Base-by-base conservation (phyloP, 2,797 vertebrate species). In the Pangasius krempfi region DNA sequence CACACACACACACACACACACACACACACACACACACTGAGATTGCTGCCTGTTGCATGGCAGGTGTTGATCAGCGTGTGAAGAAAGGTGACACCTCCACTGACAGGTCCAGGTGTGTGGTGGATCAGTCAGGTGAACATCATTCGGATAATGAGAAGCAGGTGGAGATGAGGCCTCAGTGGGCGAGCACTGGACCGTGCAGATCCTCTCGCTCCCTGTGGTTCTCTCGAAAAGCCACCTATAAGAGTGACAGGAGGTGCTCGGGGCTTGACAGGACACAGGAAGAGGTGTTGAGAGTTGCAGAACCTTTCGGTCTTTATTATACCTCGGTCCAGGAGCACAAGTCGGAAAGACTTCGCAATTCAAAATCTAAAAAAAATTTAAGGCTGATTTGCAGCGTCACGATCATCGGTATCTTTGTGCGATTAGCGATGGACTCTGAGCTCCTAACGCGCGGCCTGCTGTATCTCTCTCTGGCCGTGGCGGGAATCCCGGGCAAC, bases 401-500 rank as follows among this genome's bases (percentile, higher is more conserved):
- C 13, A 8, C 5, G 62, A 33, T 84, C 9, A 30, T 16, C 16
- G 5, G 22, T 44, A 12, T 64, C 25, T 79, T 14, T 25, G n/a
- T 33, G 16, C 62, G n/a, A 73, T 2, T 30, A 93, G 92, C 54
- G 52, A 96, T 96, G 95, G 66, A 91, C 20, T 92, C 93, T 0
- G 93, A 94, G 9, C 33, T 76, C 58, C 66, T 94, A 66, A 75
- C 93, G 18, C 94, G 95, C 1, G 95, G 95, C 47, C 91, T 95
- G 91, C 92, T 96, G 79, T 96, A 94, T 78, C 81, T 96, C 56
- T 95, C 92, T 58, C 94, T 96, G 16, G 92, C 92, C 0, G 72
- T 93, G 85, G 90, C 94, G 20, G 96, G 96, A 13, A 84, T 96
- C 72, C 96, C 95, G 0, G 95, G 96, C 3, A 96, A 96, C 86